Evolutionary conservation across 2,113 vertebrate genomes (phyloP).

Genomic region (Mesembrinibis cayennensis): DNA sequence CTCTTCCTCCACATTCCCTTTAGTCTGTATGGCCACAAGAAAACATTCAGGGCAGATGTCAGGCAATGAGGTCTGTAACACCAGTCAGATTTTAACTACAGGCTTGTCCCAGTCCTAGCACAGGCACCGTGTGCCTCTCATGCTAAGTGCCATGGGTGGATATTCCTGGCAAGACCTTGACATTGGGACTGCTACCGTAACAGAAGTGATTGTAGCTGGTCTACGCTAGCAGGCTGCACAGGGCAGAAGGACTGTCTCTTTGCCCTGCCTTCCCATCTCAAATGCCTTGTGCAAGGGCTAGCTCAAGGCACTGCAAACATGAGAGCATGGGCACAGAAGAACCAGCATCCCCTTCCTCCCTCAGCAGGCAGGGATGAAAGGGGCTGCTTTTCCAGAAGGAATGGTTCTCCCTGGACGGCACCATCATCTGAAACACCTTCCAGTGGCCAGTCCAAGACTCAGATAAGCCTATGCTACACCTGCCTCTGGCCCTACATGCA

Average conservation of each 20-base stretch:
- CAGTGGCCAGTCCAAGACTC: background rate
- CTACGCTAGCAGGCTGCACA: background rate
- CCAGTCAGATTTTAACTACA: background rate
- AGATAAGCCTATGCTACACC: background rate
- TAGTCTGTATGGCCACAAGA: background rate
- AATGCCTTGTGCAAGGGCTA: background rate
- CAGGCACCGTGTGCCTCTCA: background rate
- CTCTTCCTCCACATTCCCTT: background rate
- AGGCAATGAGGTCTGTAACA: background rate
- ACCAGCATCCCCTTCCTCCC: background rate
- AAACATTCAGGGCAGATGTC: background rate
- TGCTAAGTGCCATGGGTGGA: background rate
- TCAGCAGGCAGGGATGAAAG: background rate
- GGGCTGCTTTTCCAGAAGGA: background rate
- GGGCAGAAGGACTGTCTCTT: background rate
- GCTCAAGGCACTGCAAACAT: background rate
- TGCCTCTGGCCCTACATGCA: background rate
- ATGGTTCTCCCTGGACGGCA: background rate
- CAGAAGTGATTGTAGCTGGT: background rate
- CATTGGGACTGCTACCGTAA: accelerated
- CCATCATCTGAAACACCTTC: background rate
- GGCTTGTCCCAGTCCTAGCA: background rate
- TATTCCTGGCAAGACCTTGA: background rate
- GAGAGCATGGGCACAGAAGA: background rate
- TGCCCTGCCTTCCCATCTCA: background rate